Evolutionary conservation across 2,888 invertebrate species (phyloP).

Genomic region (Zonitis immaculata): DNA sequence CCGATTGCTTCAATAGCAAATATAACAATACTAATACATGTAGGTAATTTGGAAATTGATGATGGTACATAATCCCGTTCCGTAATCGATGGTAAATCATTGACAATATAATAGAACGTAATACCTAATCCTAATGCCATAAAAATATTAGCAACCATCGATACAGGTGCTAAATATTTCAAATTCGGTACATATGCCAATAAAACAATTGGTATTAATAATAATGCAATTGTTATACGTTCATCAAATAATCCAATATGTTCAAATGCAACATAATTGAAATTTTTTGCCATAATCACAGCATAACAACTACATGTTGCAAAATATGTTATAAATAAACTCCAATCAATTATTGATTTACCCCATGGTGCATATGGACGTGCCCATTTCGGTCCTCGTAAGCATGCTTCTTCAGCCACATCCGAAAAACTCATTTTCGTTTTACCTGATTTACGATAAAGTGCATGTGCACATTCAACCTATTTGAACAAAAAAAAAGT

Average conservation of each 20-base stretch:
- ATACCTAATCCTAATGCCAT: constrained; percentile 84
- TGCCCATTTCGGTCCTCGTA: constrained; percentile 68
- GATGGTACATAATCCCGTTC: constrained; percentile 40
- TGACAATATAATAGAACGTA: constrained; percentile 81
- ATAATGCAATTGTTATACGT: constrained; percentile 61
- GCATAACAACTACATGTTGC: constrained; percentile 97
- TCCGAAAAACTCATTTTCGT: constrained; percentile 81
- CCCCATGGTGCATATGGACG: constrained; percentile 59
- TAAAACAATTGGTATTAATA: constrained; percentile 71
- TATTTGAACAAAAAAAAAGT: constrained; percentile 40
- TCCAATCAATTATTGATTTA: constrained; percentile 56
- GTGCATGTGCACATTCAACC: constrained; percentile 78
- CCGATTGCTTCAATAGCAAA: constrained; percentile 99
- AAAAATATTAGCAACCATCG: constrained; percentile 87
- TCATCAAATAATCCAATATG: constrained; percentile 55
- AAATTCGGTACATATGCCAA: constrained; percentile 85
- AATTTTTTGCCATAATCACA: constrained; percentile 84
- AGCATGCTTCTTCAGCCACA: constrained; percentile 75
- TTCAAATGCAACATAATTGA: constrained; percentile 64
- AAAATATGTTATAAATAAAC: constrained; percentile 88
- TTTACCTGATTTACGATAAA: constrained; percentile 67
- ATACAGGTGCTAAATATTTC: constrained; percentile 86
- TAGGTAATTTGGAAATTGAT: constrained; percentile 61
- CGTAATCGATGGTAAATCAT: constrained; percentile 54
- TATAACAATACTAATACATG: constrained; percentile 92